Evolutionary conservation across 2,113 vertebrate genomes (phyloP).

Genomic region (Salvator merianae): DNA sequence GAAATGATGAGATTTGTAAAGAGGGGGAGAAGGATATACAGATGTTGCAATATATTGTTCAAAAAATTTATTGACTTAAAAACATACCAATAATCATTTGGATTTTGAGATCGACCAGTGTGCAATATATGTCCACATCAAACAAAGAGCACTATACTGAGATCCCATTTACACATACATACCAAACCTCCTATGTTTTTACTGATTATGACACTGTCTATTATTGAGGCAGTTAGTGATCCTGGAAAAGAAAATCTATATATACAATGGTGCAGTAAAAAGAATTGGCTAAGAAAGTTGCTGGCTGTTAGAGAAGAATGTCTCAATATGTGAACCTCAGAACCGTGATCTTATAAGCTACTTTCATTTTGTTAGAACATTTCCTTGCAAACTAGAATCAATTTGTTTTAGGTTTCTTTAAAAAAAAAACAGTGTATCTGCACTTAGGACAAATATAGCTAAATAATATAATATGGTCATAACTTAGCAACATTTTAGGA

Average conservation of each 20-base stretch:
- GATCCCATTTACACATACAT: constrained; percentile 45
- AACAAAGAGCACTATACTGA: background rate
- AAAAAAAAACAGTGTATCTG: constrained; percentile 6
- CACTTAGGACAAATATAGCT: background rate
- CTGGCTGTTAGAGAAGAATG: background rate
- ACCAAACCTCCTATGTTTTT: background rate
- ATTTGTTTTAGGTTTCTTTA: background rate
- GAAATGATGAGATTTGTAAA: constrained; percentile 2
- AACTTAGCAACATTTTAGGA: background rate
- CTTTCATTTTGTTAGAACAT: background rate
- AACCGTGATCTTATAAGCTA: background rate
- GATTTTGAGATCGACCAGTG: constrained; percentile 11
- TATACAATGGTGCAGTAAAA: background rate
- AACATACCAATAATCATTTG: constrained; percentile 41
- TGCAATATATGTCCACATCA: constrained; percentile 29
- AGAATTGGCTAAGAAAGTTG: background rate
- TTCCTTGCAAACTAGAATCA: constrained; percentile 6
- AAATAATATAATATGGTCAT: background rate
- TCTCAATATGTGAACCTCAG: background rate
- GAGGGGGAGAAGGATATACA: constrained; percentile 25
- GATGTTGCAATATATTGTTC: constrained; percentile 42
- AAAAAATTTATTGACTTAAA: constrained; percentile 13
- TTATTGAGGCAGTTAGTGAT: background rate
- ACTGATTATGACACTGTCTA: constrained; percentile 23
- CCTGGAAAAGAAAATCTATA: background rate